phyloP scores from a whole-genome alignment of 2,113 vertebrate genomes.

The Lutjanus erythropterus region DNA sequence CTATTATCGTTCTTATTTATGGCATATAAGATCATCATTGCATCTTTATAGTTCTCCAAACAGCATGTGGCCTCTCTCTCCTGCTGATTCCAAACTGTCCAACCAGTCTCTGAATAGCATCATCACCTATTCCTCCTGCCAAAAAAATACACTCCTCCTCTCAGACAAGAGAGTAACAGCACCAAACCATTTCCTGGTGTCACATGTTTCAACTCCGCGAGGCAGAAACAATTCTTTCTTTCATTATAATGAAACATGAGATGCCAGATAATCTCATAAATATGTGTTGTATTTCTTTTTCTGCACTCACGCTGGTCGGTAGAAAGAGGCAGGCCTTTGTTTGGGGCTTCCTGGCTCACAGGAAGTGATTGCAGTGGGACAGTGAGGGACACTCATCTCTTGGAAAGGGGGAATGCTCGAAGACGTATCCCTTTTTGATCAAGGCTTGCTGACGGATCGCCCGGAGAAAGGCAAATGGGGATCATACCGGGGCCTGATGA shows the following conservation, averaged over 20 bases:
- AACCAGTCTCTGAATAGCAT: constrained; percentile 34
- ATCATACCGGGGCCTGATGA: constrained; percentile 83
- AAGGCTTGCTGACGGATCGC: constrained; percentile 83
- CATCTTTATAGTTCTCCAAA: constrained; percentile 5
- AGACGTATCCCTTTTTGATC: constrained; percentile 86
- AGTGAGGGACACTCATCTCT: constrained; percentile 85
- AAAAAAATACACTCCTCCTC: constrained; percentile 37
- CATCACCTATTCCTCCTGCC: constrained; percentile 29
- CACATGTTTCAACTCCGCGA: constrained; percentile 70
- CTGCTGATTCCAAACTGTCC: constrained; percentile 10
- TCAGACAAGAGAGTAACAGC: constrained; percentile 75
- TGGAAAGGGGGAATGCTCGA: constrained; percentile 73
- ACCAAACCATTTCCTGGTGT: constrained; percentile 75
- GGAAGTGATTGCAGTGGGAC: constrained; percentile 84
- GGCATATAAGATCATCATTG: not conserved
- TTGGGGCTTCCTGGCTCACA: constrained; percentile 76
- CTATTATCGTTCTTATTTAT: constrained; percentile 2
- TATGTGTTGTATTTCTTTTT: constrained; percentile 82
- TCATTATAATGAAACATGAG: constrained; percentile 81
- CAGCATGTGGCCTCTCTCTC: constrained; percentile 15
- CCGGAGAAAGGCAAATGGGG: constrained; percentile 84
- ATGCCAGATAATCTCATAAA: constrained; percentile 82
- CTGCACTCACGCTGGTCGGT: constrained; percentile 47
- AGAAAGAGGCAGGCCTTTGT: constrained; percentile 81
- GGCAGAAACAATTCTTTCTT: constrained; percentile 75